phyloP scores from a whole-genome alignment of 2,888 invertebrate species.

The Tuta absoluta region DNA sequence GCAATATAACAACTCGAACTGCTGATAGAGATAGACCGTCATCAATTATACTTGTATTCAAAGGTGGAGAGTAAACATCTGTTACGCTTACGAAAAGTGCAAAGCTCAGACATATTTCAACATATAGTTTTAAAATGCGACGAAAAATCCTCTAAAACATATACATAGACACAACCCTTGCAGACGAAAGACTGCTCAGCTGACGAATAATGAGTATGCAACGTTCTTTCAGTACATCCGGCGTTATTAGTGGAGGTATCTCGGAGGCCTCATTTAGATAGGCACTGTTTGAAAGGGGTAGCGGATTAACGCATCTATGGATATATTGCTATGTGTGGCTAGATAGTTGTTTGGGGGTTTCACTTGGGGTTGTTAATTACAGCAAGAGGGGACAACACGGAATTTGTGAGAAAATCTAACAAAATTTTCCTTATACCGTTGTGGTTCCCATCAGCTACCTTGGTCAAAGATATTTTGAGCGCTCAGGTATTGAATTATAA shows the following conservation, averaged over 20 bases:
- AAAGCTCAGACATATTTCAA: no score
- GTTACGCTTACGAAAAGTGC: no score
- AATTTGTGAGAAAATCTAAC: neutral
- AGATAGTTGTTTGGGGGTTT: neutral
- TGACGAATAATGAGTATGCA: constrained; percentile 67
- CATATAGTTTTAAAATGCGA: neutral
- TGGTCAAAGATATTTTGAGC: no score
- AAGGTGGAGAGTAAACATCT: neutral
- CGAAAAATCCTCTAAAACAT: neutral
- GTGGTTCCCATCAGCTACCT: no score
- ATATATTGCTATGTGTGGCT: neutral
- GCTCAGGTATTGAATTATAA: no score
- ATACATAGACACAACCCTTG: neutral
- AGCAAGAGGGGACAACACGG: neutral
- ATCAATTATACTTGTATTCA: neutral
- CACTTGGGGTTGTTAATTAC: constrained; percentile 4
- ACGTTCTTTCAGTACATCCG: constrained; percentile 60
- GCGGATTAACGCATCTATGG: constrained; percentile 42
- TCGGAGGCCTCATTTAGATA: constrained; percentile 71
- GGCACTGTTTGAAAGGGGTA: constrained; percentile 9
- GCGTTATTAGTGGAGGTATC: constrained; percentile 74
- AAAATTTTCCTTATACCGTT: neutral
- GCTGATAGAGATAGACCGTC: neutral
- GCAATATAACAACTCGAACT: neutral
- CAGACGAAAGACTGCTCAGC: constrained; percentile 53